Percentiles rank a stretch among this genome's conserved stretches.
Evolutionary conservation across 1,140 invertebrate species (phyloP).

Genomic region (Fopius arisanus): DNA sequence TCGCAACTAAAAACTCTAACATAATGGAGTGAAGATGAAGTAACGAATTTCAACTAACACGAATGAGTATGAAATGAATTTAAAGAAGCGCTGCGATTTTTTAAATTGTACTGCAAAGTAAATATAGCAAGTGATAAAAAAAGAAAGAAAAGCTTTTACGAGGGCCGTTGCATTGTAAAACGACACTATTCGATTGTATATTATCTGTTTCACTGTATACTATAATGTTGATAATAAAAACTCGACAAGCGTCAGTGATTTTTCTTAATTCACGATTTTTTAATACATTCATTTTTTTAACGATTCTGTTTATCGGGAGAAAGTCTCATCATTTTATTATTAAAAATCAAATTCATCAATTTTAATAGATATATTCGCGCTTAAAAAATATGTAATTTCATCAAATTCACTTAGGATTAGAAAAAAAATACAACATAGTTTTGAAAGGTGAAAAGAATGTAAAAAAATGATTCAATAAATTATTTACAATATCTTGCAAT

Average conservation of each 20-base stretch:
- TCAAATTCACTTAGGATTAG: not conserved
- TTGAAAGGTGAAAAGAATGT: not conserved
- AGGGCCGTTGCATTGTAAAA: slow-evolving; percentile 45
- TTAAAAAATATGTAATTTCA: not conserved
- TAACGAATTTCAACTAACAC: not conserved
- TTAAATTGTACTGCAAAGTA: not conserved
- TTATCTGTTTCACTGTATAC: slow-evolving; percentile 55
- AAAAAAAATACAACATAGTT: not conserved
- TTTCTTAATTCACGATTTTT: slow-evolving; percentile 23
- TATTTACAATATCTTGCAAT: not conserved
- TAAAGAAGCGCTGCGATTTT: not conserved
- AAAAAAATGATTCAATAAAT: not conserved
- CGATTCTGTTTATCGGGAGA: not conserved
- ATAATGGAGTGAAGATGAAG: not conserved
- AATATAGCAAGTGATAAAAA: slow-evolving; percentile 30
- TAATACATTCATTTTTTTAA: not conserved
- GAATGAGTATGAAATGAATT: not conserved
- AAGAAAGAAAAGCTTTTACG: slow-evolving; percentile 40
- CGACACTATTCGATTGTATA: slow-evolving; percentile 59
- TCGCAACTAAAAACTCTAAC: not conserved
- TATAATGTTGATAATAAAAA: slow-evolving; percentile 54
- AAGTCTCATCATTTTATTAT: not conserved
- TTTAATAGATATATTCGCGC: not conserved
- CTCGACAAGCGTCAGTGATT: not conserved
- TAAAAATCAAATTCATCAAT: not conserved